These are phyloP conservation scores for Esperia sulphurella DNA, from an alignment of 2,888 invertebrate genomes.

Conservation along the genomic window DNA sequence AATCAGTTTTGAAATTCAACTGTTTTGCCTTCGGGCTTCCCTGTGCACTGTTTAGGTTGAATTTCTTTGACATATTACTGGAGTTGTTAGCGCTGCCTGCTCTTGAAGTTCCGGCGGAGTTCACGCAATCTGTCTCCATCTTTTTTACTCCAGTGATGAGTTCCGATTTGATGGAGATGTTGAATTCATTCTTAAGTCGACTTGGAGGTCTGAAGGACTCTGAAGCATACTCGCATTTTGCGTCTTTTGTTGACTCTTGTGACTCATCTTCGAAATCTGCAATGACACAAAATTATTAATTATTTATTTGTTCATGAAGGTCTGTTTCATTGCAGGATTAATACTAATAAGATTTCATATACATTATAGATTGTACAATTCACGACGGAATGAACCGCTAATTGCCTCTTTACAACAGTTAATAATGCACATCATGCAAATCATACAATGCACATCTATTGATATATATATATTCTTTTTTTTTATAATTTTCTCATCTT, in stretches of 20 bases:
- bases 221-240: slow-evolving; percentile 52
- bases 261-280: slow-evolving; percentile 52
- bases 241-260: slow-evolving; percentile 40
- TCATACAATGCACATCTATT: too few species aligned
- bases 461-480: too few species aligned
- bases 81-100: slow-evolving; percentile 66
- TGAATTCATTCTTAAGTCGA: slow-evolving; percentile 65
- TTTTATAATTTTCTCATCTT: too few species aligned
- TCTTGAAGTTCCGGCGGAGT: slow-evolving; percentile 48
- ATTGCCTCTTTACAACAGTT: too few species aligned
- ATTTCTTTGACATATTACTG: slow-evolving; percentile 68
- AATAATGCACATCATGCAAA: too few species aligned
- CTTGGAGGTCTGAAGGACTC: slow-evolving; percentile 64
- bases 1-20: slow-evolving; percentile 60
- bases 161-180: slow-evolving; percentile 67
- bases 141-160: slow-evolving; percentile 45
- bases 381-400: too few species aligned
- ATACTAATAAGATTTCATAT: too few species aligned
- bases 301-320: too few species aligned
- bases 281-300: too few species aligned
- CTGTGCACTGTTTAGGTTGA: slow-evolving; percentile 43
- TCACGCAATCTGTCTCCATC: slow-evolving; percentile 40
- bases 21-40: slow-evolving; percentile 33
- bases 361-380: too few species aligned
- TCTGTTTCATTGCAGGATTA: too few species aligned